phyloP scores from a whole-genome alignment of 2,797 vertebrate species.

The Hydrophis major region DNA sequence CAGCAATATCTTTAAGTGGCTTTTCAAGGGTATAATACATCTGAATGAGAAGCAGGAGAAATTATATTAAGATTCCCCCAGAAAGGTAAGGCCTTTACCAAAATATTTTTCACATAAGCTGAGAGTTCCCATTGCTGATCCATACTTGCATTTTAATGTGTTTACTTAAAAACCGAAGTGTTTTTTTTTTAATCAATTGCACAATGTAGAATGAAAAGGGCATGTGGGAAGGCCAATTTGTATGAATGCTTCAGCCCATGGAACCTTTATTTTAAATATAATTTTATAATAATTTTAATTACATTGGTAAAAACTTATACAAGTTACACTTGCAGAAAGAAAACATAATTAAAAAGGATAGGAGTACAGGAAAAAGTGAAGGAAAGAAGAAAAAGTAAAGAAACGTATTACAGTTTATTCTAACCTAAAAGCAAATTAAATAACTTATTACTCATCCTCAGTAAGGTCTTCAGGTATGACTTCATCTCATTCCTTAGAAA shows the following conservation, averaged over 20 bases:
- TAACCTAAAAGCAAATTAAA: not conserved
- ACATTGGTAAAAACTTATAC: not conserved
- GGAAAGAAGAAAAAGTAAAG: not conserved
- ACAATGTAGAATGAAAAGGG: not conserved
- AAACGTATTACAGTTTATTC: not conserved
- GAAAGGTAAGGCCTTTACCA: not conserved
- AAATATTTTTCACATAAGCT: not conserved
- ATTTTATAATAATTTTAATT: not conserved
- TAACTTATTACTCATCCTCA: not conserved
- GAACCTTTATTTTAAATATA: not conserved
- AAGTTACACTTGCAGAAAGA: not conserved
- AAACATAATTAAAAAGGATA: not conserved
- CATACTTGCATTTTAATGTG: not conserved
- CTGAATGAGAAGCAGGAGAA: not conserved
- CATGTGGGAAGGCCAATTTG: not conserved
- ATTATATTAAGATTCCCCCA: too few relatives aligned
- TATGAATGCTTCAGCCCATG: not conserved
- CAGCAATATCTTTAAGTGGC: not conserved
- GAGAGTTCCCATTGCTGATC: not conserved
- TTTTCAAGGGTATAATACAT: not conserved
- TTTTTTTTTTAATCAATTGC: not conserved
- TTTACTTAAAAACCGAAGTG: not conserved
- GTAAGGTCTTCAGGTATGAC: not conserved
- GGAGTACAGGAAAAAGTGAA: not conserved
- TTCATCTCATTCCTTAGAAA: not conserved